A percentile compares a stretch with the other conserved stretches of the same genome.
Evolutionary conservation across 1,140 invertebrate species (phyloP).

Genomic region (Rhagoletis pomonella): DNA sequence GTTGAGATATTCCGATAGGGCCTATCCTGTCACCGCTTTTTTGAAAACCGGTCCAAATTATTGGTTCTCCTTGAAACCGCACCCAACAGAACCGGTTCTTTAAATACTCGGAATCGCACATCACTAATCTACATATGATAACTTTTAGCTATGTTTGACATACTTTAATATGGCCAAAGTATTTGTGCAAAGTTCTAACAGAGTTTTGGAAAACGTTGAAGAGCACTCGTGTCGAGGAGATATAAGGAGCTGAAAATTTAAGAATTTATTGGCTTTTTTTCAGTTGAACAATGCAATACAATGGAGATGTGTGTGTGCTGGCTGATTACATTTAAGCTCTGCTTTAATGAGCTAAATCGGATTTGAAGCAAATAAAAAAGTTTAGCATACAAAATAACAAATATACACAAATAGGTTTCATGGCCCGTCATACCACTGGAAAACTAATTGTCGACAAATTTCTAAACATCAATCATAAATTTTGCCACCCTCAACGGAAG

Average conservation of each 20-base stretch:
- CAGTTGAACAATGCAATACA: not conserved
- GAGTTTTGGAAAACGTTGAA: conserved; percentile 6
- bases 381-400: not conserved
- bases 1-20: too few relatives aligned
- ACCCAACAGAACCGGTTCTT: not conserved
- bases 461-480: conserved; percentile 45
- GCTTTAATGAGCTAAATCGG: conserved; percentile 57
- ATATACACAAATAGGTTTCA: not conserved
- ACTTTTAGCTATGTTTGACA: conserved; percentile 16
- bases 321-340: conserved; percentile 14
- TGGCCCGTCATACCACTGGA: not conserved
- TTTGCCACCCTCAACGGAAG: not conserved
- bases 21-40: too few relatives aligned
- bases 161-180: conserved; percentile 38
- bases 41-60: too few relatives aligned
- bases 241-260: not conserved
- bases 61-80: not conserved
- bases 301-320: not conserved
- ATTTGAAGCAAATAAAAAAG: conserved; percentile 46
- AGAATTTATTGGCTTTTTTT: not conserved
- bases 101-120: not conserved
- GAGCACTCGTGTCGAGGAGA: not conserved
- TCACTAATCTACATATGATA: not conserved
- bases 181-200: not conserved
- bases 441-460: conserved; percentile 55